phyloP scores from a whole-genome alignment of 2,888 invertebrate species.

The Sphaerophoria taeniata region DNA sequence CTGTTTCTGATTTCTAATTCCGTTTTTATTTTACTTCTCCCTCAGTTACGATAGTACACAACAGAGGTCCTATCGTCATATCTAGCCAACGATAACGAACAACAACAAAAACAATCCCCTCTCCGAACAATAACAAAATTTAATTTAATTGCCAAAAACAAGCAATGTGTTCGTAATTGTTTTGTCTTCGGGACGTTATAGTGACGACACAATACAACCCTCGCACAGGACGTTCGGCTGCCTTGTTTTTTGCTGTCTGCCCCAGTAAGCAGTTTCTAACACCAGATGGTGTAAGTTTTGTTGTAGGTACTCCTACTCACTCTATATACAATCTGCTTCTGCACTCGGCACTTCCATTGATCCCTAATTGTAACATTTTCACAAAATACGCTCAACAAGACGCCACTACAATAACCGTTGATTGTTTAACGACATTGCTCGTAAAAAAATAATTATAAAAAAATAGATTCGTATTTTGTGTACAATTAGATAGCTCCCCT shows the following conservation, averaged over 20 bases:
- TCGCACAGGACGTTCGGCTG: slow-evolving; percentile 13
- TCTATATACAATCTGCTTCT: not conserved
- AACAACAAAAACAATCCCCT: slow-evolving; percentile 54
- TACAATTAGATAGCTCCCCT: slow-evolving; percentile 7
- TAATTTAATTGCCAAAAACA: slow-evolving; percentile 69
- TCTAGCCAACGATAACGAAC: no score
- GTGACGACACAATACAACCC: slow-evolving; percentile 39
- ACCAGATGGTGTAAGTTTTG: slow-evolving; percentile 65
- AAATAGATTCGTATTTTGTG: slow-evolving; percentile 43
- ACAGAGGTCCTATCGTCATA: no score
- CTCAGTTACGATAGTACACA: no score
- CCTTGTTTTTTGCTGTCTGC: no score
- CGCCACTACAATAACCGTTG: slow-evolving; percentile 74
- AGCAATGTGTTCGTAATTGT: slow-evolving; percentile 71
- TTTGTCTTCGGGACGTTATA: slow-evolving; percentile 51
- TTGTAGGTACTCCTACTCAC: not conserved
- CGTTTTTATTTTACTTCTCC: no score
- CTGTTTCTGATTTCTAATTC: no score
- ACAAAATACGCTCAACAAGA: slow-evolving; percentile 57
- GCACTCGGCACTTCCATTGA: slow-evolving; percentile 31
- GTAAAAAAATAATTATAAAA: slow-evolving; percentile 61
- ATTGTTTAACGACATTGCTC: slow-evolving; percentile 71
- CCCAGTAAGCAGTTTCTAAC: not conserved
- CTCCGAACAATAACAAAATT: slow-evolving; percentile 66
- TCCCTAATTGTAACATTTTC: slow-evolving; percentile 49